phyloP scores from a whole-genome alignment of 2,888 invertebrate species.

The Troides aeacus region DNA sequence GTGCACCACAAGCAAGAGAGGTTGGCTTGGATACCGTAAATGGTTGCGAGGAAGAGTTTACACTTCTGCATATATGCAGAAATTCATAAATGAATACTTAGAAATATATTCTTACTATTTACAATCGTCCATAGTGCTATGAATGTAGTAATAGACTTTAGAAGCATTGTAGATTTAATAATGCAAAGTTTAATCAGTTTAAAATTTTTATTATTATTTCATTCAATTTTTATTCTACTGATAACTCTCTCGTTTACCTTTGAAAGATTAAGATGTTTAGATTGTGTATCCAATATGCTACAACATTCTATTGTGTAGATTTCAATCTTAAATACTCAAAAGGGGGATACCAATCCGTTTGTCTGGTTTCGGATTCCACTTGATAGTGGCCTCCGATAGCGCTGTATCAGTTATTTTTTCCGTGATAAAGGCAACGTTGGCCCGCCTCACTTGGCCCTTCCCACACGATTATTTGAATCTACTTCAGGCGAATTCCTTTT shows the following conservation, averaged over 20 bases:
- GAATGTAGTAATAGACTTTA: constrained; percentile 12
- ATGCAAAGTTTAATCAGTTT: background rate
- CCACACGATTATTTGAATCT: constrained; percentile 77
- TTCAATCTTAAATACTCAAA: constrained; percentile 46
- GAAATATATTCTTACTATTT: constrained; percentile 11
- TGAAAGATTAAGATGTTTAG: background rate
- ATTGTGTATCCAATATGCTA: background rate
- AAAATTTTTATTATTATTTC: background rate
- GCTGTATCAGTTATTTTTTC: constrained; percentile 62
- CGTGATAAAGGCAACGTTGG: constrained; percentile 53
- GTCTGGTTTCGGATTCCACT: constrained; percentile 58
- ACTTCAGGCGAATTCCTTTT: constrained; percentile 76
- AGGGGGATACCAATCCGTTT: constrained; percentile 55
- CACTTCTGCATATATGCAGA: background rate
- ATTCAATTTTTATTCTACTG: constrained; percentile 5
- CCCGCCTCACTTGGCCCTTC: constrained; percentile 64
- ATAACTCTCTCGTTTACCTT: constrained; percentile 1
- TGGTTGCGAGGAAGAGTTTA: too few species aligned
- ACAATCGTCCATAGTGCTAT: constrained; percentile 21
- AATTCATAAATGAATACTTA: background rate
- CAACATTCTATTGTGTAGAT: constrained; percentile 21
- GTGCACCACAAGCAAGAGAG: too few species aligned
- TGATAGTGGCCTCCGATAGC: constrained; percentile 59
- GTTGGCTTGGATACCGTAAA: too few species aligned
- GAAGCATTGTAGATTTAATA: constrained; percentile 19